Conservation (phyloP, 53 echinoderm and acorn worm genomes). For the Henricia sp. region DNA sequence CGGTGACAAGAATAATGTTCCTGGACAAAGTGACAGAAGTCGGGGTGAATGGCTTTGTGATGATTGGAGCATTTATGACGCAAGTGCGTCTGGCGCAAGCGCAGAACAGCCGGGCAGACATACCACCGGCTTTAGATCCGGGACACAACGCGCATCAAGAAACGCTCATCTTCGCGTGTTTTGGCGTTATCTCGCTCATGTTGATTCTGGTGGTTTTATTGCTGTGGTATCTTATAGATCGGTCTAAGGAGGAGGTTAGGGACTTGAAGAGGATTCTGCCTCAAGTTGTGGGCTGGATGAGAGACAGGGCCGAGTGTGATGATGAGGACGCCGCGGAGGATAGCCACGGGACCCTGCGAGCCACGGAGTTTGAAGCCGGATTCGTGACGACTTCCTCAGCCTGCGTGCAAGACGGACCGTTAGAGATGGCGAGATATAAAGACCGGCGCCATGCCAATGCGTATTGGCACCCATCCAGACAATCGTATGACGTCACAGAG, state of each 20-base stretch:
- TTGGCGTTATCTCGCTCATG: constrained; percentile 62
- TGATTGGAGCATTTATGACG: too few relatives aligned
- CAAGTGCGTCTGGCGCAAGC: background rate
- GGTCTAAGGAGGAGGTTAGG: constrained; percentile 68
- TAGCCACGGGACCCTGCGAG: constrained; percentile 40
- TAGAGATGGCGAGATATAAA: background rate
- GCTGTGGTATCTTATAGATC: constrained; percentile 80
- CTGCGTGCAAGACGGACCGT: background rate
- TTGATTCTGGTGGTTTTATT: constrained; percentile 60
- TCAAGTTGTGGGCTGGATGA: constrained; percentile 60
- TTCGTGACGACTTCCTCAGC: constrained; percentile 52
- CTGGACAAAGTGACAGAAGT: too few relatives aligned
- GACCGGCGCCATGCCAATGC: background rate
- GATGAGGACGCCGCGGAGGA: constrained; percentile 23
- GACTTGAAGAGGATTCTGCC: constrained; percentile 73
- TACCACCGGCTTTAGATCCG: constrained; percentile 51
- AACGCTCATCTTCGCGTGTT: constrained; percentile 72
- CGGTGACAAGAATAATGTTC: too few relatives aligned
- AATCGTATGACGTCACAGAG: background rate
- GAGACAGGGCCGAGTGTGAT: constrained; percentile 57
- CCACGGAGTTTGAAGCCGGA: constrained; percentile 53
- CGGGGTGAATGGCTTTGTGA: too few relatives aligned
- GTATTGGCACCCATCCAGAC: too few relatives aligned
- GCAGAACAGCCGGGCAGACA: constrained; percentile 43
- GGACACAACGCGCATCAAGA: constrained; percentile 86